Conservation (phyloP, 2,113 vertebrate species). For the Pachypanchax playfairii region DNA sequence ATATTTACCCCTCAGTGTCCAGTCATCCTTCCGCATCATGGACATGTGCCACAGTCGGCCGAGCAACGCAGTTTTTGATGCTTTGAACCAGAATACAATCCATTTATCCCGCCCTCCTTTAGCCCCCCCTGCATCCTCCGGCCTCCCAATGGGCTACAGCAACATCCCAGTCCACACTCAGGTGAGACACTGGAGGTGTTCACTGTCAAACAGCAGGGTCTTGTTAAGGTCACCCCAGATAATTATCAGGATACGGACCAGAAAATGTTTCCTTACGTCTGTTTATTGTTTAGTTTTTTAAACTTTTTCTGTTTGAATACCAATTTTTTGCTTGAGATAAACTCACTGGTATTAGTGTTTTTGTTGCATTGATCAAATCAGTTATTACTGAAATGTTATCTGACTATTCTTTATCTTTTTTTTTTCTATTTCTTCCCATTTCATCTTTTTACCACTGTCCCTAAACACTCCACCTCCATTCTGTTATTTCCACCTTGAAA, state of each 20-base stretch:
- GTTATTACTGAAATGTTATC: no score
- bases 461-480: neutral
- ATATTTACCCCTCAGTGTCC: constrained; percentile 81
- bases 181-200: constrained; percentile 71
- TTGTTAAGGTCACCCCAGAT: no score
- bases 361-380: no score
- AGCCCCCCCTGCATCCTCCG: constrained; percentile 79
- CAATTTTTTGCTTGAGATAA: no score
- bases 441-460: neutral
- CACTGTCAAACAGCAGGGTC: no score
- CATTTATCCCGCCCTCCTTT: constrained; percentile 87
- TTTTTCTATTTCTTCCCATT: neutral
- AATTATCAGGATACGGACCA: no score
- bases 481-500: neutral
- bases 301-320: no score
- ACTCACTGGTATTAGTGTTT: no score
- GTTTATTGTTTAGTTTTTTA: no score
- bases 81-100: constrained; percentile 90
- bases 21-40: constrained; percentile 98
- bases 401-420: neutral
- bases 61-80: constrained; percentile 80
- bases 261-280: no score
- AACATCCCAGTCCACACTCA: constrained; percentile 91
- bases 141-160: constrained; percentile 86
- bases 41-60: constrained; percentile 90